Evolutionary conservation across 2,113 vertebrate species (phyloP).

Genomic region (cattle (Bos taurus)): DNA sequence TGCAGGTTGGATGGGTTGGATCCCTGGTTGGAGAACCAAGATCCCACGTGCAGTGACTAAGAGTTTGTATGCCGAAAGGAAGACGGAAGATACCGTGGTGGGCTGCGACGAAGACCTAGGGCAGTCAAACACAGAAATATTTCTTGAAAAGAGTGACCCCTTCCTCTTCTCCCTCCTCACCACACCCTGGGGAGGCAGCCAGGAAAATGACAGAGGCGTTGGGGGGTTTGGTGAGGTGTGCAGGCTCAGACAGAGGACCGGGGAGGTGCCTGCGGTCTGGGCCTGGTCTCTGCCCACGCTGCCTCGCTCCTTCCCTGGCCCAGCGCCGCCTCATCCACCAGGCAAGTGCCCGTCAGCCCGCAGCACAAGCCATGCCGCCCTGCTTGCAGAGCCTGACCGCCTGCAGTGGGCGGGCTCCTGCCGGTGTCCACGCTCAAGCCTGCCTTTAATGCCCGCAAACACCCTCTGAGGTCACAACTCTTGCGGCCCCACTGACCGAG

Average conservation of each 20-base stretch:
- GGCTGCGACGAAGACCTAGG: not conserved
- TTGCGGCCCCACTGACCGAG: not conserved
- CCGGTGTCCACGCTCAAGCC: not conserved
- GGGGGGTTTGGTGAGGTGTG: not conserved
- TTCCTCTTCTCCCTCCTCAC: not conserved
- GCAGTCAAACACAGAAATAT: not conserved
- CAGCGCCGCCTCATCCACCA: too few species aligned
- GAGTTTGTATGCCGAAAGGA: not conserved
- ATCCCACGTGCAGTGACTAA: not conserved
- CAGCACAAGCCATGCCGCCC: not conserved
- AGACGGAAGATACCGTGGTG: not conserved
- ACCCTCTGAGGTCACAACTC: not conserved
- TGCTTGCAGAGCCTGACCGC: not conserved
- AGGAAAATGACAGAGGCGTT: not conserved
- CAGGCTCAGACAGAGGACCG: not conserved
- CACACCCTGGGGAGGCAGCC: not conserved
- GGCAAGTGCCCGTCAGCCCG: not conserved
- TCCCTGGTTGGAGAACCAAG: not conserved
- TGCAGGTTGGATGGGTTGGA: not conserved
- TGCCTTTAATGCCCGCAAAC: not conserved
- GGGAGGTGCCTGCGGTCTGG: too few species aligned
- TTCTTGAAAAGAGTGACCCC: not conserved
- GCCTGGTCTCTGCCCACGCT: not conserved
- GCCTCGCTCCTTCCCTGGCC: not conserved
- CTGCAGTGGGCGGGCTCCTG: not conserved